Conservation (phyloP, 30 jellyfish, hydroid and myxozoan genomes). For the Catostylus mosaicus region DNA sequence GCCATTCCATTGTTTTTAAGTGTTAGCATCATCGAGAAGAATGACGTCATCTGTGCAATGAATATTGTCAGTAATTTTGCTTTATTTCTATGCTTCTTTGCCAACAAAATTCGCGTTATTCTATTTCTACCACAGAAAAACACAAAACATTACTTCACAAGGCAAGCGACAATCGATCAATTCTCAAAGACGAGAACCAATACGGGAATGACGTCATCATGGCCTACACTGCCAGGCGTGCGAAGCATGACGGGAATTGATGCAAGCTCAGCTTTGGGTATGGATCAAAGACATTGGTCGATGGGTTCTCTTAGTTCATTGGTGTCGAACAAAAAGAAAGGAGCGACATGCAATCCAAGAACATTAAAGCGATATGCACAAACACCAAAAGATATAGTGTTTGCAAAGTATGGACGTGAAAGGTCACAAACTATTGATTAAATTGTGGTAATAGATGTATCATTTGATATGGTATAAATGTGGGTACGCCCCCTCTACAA, state of each 20-base stretch:
- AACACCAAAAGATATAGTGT: constrained; percentile 18
- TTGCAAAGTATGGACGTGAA: constrained; percentile 29
- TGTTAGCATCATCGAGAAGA: constrained; percentile 21
- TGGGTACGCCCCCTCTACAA: too few relatives aligned
- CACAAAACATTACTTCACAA: constrained; percentile 47
- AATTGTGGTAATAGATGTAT: too few relatives aligned
- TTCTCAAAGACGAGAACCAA: constrained; percentile 14
- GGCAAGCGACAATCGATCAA: constrained; percentile 43
- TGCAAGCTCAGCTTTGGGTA: background rate
- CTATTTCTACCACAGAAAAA: constrained; percentile 69
- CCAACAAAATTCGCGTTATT: constrained; percentile 54
- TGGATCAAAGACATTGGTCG: background rate
- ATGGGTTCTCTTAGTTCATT: constrained; percentile 20
- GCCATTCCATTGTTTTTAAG: constrained; percentile 77
- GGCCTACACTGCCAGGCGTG: constrained; percentile 37
- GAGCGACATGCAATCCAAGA: constrained; percentile 39
- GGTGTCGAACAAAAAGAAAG: background rate
- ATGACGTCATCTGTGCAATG: constrained; percentile 35
- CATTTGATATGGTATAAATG: too few relatives aligned
- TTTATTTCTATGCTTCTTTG: constrained; percentile 40
- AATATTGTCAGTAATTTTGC: constrained; percentile 51
- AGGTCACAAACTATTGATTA: constrained; percentile 45
- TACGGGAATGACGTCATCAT: constrained; percentile 35
- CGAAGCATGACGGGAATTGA: background rate
- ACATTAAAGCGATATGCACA: constrained; percentile 8